Evolutionary conservation across 1,140 invertebrate genomes (phyloP).

Genomic region (Drosophila eugracilis): DNA sequence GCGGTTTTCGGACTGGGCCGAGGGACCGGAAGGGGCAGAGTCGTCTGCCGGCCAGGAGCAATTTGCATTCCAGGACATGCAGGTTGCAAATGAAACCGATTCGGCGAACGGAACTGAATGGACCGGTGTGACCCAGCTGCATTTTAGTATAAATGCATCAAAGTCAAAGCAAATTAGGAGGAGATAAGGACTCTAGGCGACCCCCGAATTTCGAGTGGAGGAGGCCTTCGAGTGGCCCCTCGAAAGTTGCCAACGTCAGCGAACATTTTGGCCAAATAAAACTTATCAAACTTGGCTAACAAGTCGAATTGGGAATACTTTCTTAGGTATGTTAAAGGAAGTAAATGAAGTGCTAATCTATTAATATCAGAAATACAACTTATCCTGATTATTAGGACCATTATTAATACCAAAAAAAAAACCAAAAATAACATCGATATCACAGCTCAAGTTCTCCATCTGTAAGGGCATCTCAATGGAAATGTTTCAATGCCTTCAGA

Average conservation of each 20-base stretch:
- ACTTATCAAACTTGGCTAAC: neutral
- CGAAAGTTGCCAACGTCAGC: conserved; percentile 67
- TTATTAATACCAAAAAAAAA: neutral
- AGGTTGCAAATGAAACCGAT: conserved; percentile 49
- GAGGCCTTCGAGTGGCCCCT: conserved; percentile 34
- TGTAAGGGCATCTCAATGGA: conserved; percentile 3
- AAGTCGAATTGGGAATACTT: conserved; percentile 11
- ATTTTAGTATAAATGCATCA: conserved; percentile 73
- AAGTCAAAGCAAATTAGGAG: conserved; percentile 64
- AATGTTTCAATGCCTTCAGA: conserved; percentile 25
- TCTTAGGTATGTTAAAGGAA: no score
- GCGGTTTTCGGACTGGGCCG: conserved; percentile 57
- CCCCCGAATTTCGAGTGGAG: conserved; percentile 5
- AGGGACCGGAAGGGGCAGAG: conserved; percentile 7
- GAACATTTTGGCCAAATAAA: conserved; percentile 20
- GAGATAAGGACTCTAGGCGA: neutral
- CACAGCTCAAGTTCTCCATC: conserved; percentile 8
- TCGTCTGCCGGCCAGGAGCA: conserved; percentile 46
- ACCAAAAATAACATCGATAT: no score
- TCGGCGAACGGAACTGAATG: conserved; percentile 23
- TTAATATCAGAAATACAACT: no score
- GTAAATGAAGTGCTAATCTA: no score
- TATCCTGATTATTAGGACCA: no score
- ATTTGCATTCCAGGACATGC: conserved; percentile 53
- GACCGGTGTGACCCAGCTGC: conserved; percentile 49